phyloP scores from a whole-genome alignment of 2,888 invertebrate species.

The Strigamia crassipes region DNA sequence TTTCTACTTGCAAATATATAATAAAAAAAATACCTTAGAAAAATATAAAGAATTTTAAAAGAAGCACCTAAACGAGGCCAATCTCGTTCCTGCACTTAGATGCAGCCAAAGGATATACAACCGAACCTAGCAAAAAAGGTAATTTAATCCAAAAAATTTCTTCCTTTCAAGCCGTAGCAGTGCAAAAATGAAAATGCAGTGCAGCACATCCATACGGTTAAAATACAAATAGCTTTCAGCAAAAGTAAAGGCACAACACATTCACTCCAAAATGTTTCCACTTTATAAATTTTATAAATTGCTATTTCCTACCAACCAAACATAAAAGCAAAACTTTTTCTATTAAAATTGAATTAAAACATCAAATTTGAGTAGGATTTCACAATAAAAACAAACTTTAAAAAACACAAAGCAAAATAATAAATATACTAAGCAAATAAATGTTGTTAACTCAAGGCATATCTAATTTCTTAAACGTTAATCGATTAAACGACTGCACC shows the following conservation, averaged over 20 bases:
- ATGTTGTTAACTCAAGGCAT: too few species aligned
- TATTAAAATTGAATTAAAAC: too few species aligned
- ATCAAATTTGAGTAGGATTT: too few species aligned
- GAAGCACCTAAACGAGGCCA: neutral
- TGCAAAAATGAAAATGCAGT: conserved; percentile 25
- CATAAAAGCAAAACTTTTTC: too few species aligned
- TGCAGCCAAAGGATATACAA: conserved; percentile 20
- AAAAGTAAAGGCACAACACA: neutral
- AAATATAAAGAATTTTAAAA: neutral
- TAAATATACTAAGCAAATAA: too few species aligned
- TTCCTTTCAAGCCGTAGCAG: neutral
- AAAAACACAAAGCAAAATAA: too few species aligned
- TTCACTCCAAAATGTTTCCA: neutral
- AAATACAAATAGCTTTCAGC: conserved; percentile 17
- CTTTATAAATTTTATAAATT: neutral
- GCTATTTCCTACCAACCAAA: neutral
- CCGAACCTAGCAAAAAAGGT: conserved; percentile 28
- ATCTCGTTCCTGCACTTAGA: conserved; percentile 17
- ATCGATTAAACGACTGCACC: neutral
- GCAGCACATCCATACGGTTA: conserved; percentile 4
- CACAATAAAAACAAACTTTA: too few species aligned
- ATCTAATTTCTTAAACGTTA: too few species aligned
- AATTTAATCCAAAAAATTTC: conserved; percentile 26
- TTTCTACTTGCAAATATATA: neutral
- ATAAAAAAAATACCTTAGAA: neutral